Evolutionary conservation across 2,113 vertebrate genomes (phyloP).

Genomic region (Panthera tigris): DNA sequence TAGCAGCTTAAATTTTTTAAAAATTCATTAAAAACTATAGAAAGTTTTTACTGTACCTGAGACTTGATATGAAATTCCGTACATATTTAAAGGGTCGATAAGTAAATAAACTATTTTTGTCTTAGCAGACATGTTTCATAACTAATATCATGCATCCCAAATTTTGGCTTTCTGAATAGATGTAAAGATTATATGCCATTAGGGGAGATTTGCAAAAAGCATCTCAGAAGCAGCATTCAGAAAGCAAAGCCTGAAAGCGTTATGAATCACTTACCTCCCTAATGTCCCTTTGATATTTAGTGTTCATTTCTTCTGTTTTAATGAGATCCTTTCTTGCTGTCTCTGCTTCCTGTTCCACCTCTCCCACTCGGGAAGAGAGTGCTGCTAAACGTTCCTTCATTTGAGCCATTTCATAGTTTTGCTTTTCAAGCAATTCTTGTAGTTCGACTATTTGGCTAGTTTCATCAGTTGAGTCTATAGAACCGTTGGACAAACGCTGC

Average conservation of each 20-base stretch:
- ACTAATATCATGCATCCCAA: neutral
- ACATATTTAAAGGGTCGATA: neutral
- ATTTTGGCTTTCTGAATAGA: neutral
- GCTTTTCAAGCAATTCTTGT: conserved; percentile 98
- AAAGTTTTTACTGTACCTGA: neutral
- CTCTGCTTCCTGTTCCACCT: conserved; percentile 98
- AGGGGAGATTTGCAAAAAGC: neutral
- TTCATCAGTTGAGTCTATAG: conserved; percentile 95
- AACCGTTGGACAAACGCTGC: conserved; percentile 96
- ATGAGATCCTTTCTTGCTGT: conserved; percentile 97
- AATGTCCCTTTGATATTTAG: conserved; percentile 98
- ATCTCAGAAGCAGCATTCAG: neutral
- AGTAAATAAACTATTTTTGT: conserved; percentile 36
- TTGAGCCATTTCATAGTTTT: conserved; percentile 99
- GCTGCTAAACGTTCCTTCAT: conserved; percentile 98
- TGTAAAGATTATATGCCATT: neutral
- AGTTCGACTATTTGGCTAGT: conserved; percentile 96
- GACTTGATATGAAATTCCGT: neutral
- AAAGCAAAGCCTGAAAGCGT: neutral
- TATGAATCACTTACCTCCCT: conserved; percentile 91
- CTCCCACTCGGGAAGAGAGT: conserved; percentile 95
- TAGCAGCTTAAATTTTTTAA: neutral
- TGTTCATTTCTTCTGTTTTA: conserved; percentile 99
- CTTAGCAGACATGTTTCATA: neutral
- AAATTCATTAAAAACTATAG: neutral